These are phyloP conservation scores for Tillus elongatus DNA, from an alignment of 2,888 invertebrate species.

Conservation along the genomic window DNA sequence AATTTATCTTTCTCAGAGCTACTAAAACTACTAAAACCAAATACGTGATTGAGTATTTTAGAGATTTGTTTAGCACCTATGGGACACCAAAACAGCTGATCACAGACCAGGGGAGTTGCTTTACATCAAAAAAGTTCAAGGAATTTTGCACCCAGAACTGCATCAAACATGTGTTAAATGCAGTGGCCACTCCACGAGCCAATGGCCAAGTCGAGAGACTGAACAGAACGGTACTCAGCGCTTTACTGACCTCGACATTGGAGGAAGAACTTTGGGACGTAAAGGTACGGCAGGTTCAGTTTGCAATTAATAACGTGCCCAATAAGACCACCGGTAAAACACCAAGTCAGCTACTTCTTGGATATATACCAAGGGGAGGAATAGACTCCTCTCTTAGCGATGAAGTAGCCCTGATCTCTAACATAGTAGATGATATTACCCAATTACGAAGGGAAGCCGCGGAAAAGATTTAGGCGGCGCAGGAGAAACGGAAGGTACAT, in stretches of 20 bases:
- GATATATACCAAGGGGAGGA: constrained; percentile 25
- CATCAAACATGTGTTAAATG: constrained; percentile 11
- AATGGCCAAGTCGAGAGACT: constrained; percentile 13
- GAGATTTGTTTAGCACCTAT: constrained; percentile 3
- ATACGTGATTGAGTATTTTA: too few species aligned
- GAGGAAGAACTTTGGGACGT: constrained; percentile 19
- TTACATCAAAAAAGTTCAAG: constrained; percentile 10
- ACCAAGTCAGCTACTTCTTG: constrained; percentile 26
- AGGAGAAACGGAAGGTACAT: constrained; percentile 20
- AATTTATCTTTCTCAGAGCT: constrained; percentile 23
- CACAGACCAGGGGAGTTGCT: constrained; percentile 12
- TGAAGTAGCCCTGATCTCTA: too few species aligned
- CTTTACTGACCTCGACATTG: constrained; percentile 5
- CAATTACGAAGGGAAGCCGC: constrained; percentile 5
- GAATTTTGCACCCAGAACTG: constrained; percentile 7
- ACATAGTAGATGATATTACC: too few species aligned
- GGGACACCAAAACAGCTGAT: constrained; percentile 9
- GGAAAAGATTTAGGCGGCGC: constrained; percentile 9
- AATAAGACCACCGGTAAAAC: constrained; percentile 26
- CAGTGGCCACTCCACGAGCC: constrained; percentile 8
- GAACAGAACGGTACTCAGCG: constrained; percentile 10
- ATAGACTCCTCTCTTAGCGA: too few species aligned
- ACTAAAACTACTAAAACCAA: constrained; percentile 19
- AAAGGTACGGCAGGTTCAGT: constrained; percentile 15
- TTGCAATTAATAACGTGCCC: constrained; percentile 24